Percentiles rank a stretch among this genome's conserved stretches.
phyloP scores from a whole-genome alignment of 1,140 invertebrate genomes.

The Fopius arisanus region DNA sequence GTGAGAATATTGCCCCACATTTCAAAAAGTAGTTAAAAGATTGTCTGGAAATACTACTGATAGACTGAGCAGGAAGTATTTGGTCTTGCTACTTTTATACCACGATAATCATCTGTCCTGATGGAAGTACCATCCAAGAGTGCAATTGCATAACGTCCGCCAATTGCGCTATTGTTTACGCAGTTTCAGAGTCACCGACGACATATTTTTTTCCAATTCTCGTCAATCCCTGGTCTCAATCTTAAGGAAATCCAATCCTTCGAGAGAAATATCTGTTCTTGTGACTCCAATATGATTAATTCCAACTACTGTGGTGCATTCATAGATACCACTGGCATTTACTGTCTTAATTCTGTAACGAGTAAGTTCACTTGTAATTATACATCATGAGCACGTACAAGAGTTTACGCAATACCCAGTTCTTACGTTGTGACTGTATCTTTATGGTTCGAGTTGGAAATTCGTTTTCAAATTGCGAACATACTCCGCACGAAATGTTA shows the following conservation, averaged over 20 bases:
- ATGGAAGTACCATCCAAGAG: not conserved
- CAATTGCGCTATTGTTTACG: slow-evolving; percentile 10
- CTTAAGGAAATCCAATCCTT: not conserved
- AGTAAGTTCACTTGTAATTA: not conserved
- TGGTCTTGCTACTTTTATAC: slow-evolving; percentile 16
- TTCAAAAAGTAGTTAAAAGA: not conserved
- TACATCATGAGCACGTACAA: not conserved
- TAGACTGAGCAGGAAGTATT: slow-evolving; percentile 6
- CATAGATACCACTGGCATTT: not conserved
- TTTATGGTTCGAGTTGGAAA: not conserved
- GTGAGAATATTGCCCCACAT: not conserved
- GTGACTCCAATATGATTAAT: slow-evolving; percentile 4
- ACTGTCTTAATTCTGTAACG: not conserved
- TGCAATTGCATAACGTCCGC: slow-evolving; percentile 15
- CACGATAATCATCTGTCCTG: slow-evolving; percentile 4
- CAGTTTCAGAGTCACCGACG: not conserved
- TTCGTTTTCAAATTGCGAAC: not conserved
- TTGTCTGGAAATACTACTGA: not conserved
- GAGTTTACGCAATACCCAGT: not conserved
- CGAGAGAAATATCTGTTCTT: not conserved
- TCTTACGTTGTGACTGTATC: not conserved
- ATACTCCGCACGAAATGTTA: not conserved
- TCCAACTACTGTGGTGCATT: not conserved
- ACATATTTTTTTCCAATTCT: not conserved
- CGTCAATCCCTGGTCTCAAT: not conserved